phyloP scores from a whole-genome alignment of 2,888 invertebrate species.

The Phyllotreta striolata region DNA sequence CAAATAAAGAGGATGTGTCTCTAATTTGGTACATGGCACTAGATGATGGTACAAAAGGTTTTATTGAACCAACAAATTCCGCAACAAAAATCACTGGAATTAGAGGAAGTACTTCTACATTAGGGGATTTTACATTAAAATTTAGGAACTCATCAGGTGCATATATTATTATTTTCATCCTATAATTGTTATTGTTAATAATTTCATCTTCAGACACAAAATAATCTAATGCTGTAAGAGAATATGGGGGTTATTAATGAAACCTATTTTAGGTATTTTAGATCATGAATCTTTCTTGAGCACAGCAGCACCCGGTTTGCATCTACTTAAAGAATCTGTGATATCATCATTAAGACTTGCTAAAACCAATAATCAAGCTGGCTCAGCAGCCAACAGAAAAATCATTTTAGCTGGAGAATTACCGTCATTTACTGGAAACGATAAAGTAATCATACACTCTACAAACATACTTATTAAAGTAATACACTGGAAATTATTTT shows the following conservation, averaged over 20 bases:
- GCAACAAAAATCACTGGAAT: conserved; percentile 68
- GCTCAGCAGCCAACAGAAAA: conserved; percentile 61
- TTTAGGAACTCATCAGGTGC: conserved; percentile 62
- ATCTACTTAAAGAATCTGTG: conserved; percentile 78
- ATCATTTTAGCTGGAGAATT: conserved; percentile 72
- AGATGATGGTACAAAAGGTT: conserved; percentile 74
- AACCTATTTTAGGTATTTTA: conserved; percentile 63
- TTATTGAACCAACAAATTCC: conserved; percentile 63
- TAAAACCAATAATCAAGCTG: conserved; percentile 59
- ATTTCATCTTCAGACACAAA: too few species aligned
- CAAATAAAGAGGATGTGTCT: conserved; percentile 65
- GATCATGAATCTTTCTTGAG: conserved; percentile 78
- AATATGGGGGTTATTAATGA: neutral
- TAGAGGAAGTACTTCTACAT: conserved; percentile 78
- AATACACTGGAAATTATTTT: conserved; percentile 6
- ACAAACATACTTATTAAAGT: neutral
- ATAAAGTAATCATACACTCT: conserved; percentile 50
- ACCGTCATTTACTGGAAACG: conserved; percentile 59
- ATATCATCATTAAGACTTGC: conserved; percentile 73
- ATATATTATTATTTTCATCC: neutral
- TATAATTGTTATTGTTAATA: neutral
- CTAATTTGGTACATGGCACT: conserved; percentile 84
- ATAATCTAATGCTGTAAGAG: too few species aligned
- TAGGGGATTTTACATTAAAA: conserved; percentile 78
- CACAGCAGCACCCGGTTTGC: conserved; percentile 74